A percentile compares a stretch with the other conserved stretches of the same genome.
These are phyloP conservation scores for Cosmia trapezina DNA, from an alignment of 2,888 invertebrate species.

Conservation along the genomic window DNA sequence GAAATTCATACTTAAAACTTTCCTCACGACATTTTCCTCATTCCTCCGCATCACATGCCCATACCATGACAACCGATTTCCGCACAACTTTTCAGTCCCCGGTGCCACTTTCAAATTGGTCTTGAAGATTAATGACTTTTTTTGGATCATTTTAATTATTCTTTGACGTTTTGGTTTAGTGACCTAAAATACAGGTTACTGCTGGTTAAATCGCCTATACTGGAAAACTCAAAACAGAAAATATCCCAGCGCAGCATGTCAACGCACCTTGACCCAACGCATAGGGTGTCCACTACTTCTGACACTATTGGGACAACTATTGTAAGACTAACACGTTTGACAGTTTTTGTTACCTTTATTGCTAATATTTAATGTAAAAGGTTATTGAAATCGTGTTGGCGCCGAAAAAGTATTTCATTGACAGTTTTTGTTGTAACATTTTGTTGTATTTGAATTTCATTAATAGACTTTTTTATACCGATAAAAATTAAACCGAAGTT, in stretches of 20 bases:
- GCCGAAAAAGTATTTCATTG: conserved; percentile 48
- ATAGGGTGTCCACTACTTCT: conserved; percentile 38
- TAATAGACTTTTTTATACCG: not conserved
- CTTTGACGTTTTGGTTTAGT: not conserved
- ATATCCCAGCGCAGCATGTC: not conserved
- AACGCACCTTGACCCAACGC: conserved; percentile 51
- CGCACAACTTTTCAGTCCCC: no score
- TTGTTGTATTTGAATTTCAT: not conserved
- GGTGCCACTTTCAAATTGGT: no score
- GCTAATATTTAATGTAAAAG: conserved; percentile 36
- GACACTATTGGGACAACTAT: conserved; percentile 44
- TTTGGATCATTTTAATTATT: not conserved
- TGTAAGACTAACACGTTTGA: conserved; percentile 36
- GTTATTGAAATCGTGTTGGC: conserved; percentile 35
- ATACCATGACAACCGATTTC: no score
- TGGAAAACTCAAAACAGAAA: not conserved
- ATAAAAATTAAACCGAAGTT: no score
- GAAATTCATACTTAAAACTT: no score
- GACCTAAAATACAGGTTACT: not conserved
- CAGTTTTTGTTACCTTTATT: conserved; percentile 20
- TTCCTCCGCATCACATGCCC: no score
- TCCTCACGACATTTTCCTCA: no score
- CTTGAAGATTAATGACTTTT: not conserved
- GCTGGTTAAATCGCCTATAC: not conserved
- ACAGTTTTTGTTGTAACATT: conserved; percentile 25